These are phyloP conservation scores for Melanocharis versteri DNA, from an alignment of 2,113 vertebrate genomes.

Conservation along the genomic window DNA sequence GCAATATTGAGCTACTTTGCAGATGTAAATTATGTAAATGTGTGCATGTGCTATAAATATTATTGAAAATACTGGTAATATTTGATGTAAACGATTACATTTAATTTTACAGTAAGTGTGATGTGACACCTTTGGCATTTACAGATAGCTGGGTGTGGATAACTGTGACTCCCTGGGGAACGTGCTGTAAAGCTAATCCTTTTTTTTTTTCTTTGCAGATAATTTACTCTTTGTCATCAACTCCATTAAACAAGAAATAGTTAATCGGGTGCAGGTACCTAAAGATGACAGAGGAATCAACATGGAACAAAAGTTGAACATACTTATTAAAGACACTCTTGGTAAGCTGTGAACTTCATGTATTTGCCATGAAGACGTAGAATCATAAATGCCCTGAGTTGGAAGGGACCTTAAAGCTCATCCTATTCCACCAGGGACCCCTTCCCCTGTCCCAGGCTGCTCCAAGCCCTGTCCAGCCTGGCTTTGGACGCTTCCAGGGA, in stretches of 20 bases:
- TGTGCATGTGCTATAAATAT: background rate
- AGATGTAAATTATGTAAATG: background rate
- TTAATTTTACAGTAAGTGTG: background rate
- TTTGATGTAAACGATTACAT: background rate
- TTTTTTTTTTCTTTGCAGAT: conserved; percentile 74
- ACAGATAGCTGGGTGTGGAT: background rate
- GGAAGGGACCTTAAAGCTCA: background rate
- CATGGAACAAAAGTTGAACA: conserved; percentile 91
- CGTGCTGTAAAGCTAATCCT: background rate
- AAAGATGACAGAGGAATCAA: conserved; percentile 82
- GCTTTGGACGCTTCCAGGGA: background rate
- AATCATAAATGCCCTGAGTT: background rate
- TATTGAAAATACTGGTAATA: background rate
- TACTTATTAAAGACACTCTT: conserved; percentile 92
- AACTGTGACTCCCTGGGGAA: background rate
- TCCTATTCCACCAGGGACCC: background rate
- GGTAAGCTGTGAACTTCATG: conserved; percentile 75
- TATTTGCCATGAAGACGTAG: background rate
- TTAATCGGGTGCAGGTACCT: conserved; percentile 88
- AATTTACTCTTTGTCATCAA: conserved; percentile 97
- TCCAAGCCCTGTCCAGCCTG: rapidly evolving
- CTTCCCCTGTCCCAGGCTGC: rapidly evolving
- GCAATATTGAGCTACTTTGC: background rate
- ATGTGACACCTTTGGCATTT: background rate
- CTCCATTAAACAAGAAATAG: conserved; percentile 97